Conservation (phyloP, 2,797 vertebrate genomes). For the Heteromormyrus szaboi region DNA sequence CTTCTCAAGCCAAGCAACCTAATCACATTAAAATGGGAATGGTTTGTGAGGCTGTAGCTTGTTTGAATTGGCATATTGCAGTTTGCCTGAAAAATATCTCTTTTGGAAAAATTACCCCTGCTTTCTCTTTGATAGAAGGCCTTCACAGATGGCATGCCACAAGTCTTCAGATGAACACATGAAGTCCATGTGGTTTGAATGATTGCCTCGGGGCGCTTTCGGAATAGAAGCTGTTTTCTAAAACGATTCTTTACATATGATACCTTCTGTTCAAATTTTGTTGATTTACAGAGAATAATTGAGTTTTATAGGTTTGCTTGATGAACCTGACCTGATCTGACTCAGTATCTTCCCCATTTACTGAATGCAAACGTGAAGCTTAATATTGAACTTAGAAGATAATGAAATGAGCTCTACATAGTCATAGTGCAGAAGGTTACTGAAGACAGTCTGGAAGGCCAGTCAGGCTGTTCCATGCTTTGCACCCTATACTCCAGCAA, state of each 20-base stretch:
- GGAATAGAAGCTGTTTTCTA: constrained; percentile 4
- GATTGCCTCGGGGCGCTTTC: background rate
- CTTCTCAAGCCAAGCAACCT: constrained; percentile 10
- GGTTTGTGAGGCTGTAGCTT: constrained; percentile 11
- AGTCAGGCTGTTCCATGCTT: background rate
- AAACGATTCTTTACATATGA: constrained; percentile 11
- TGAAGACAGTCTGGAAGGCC: background rate
- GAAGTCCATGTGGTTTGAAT: background rate
- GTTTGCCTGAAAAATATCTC: constrained; percentile 12
- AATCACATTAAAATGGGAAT: constrained; percentile 18
- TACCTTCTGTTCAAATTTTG: constrained; percentile 9
- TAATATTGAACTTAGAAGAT: background rate
- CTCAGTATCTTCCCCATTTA: background rate
- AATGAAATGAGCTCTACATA: background rate
- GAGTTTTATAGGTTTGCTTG: background rate
- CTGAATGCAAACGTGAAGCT: background rate
- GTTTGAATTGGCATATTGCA: constrained; percentile 22
- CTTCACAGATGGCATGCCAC: constrained; percentile 2
- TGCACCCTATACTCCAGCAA: background rate
- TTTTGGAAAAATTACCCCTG: constrained; percentile 8
- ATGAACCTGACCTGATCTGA: background rate
- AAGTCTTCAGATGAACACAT: background rate
- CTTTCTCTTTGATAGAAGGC: constrained; percentile 8
- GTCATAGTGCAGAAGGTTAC: background rate
- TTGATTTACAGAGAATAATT: constrained; percentile 1